phyloP scores from a whole-genome alignment of 2,888 invertebrate genomes.

The Linyphia triangularis region DNA sequence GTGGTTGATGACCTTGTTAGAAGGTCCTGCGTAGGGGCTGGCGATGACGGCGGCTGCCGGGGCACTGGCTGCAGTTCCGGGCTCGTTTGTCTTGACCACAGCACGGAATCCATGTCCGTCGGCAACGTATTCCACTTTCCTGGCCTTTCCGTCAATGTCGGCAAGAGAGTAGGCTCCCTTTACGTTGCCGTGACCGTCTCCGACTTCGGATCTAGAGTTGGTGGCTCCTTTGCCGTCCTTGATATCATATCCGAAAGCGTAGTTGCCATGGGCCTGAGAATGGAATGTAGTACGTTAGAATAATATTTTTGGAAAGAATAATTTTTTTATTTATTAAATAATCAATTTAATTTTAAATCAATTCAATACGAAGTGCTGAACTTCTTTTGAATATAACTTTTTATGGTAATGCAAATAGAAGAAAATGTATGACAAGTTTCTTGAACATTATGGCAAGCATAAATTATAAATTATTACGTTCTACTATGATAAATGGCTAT shows the following conservation, averaged over 20 bases:
- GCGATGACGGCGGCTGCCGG: conserved; percentile 52
- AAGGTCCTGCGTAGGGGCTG: conserved; percentile 46
- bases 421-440: no score
- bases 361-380: no score
- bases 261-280: conserved; percentile 43
- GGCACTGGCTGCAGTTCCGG: conserved; percentile 58
- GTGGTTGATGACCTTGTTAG: conserved; percentile 7
- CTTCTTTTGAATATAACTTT: no score
- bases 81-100: conserved; percentile 67
- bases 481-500: no score
- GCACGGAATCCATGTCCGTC: conserved; percentile 67
- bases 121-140: conserved; percentile 74
- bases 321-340: no score
- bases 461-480: no score
- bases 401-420: no score
- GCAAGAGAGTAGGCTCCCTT: conserved; percentile 73
- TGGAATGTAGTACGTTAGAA: no score
- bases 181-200: conserved; percentile 71
- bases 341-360: no score
- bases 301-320: no score
- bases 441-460: no score
- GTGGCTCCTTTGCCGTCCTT: conserved; percentile 71
- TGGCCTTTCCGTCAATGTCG: conserved; percentile 73
- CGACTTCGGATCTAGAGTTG: conserved; percentile 73
- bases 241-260: conserved; percentile 75